phyloP scores from a whole-genome alignment of 2,113 vertebrate genomes.

The Ceyx melanurus region DNA sequence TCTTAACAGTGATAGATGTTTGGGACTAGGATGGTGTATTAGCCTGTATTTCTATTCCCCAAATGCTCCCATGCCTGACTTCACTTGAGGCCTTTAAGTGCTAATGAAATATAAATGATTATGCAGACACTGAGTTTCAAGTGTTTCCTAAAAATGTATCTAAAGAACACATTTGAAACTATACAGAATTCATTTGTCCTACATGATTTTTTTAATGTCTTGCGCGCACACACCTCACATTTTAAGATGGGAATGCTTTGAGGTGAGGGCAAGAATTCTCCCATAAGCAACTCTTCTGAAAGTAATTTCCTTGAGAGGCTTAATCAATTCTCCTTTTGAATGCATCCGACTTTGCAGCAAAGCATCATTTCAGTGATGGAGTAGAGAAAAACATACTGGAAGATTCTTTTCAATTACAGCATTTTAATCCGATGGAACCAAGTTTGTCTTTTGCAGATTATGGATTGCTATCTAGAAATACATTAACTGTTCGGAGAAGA shows the following conservation, averaged over 20 bases:
- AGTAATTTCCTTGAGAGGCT: constrained; percentile 43
- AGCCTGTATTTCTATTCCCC: neutral
- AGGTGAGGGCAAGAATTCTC: constrained; percentile 2
- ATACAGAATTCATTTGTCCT: neutral
- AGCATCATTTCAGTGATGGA: neutral
- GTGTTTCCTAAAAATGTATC: neutral
- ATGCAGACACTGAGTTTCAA: neutral
- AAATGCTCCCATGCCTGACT: neutral
- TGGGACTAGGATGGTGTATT: neutral
- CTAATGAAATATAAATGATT: constrained; percentile 25
- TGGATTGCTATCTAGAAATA: neutral
- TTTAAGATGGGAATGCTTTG: neutral
- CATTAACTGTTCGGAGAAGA: neutral
- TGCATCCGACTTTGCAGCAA: neutral
- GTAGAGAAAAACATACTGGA: neutral
- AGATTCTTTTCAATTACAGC: neutral
- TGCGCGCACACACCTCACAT: neutral
- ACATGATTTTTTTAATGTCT: neutral
- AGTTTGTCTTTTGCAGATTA: neutral
- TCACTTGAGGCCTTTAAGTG: neutral
- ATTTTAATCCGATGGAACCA: neutral
- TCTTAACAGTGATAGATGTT: neutral
- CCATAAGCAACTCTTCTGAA: neutral
- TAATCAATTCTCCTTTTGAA: constrained; percentile 36
- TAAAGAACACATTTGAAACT: neutral